Evolutionary conservation across 2,113 vertebrate species (phyloP).

Genomic region (Cebus imitator): DNA sequence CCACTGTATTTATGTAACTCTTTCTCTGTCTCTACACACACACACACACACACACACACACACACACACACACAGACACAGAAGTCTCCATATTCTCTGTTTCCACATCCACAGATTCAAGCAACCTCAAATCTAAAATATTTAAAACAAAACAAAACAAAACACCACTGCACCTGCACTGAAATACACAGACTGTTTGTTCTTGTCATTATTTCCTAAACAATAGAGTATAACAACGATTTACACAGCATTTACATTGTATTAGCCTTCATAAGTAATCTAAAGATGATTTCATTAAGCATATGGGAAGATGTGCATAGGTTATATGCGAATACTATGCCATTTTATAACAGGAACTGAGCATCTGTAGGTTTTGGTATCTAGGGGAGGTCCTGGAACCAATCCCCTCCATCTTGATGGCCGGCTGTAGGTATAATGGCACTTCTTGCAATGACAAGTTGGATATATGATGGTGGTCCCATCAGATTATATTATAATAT

Average conservation of each 20-base stretch:
- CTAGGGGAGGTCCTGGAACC: background rate
- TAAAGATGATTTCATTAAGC: background rate
- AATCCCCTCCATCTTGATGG: background rate
- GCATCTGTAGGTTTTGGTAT: background rate
- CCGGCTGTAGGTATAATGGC: background rate
- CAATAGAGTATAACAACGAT: background rate
- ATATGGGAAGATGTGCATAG: background rate
- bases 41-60: background rate
- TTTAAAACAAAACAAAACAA: background rate
- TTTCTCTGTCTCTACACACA: too few species aligned
- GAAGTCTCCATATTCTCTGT: background rate
- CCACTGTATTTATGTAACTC: background rate
- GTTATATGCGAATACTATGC: background rate
- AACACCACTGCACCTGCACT: background rate
- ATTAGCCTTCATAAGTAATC: background rate
- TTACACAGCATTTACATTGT: background rate
- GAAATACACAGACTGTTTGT: background rate
- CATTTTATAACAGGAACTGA: background rate
- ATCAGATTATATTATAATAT: background rate
- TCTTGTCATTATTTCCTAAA: background rate
- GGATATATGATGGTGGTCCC: background rate
- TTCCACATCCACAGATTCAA: background rate
- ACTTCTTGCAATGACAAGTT: background rate
- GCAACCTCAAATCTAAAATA: background rate
- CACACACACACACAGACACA: background rate